Base-by-base conservation (phyloP, 2,797 vertebrate species). In the Masticophis lateralis region DNA sequence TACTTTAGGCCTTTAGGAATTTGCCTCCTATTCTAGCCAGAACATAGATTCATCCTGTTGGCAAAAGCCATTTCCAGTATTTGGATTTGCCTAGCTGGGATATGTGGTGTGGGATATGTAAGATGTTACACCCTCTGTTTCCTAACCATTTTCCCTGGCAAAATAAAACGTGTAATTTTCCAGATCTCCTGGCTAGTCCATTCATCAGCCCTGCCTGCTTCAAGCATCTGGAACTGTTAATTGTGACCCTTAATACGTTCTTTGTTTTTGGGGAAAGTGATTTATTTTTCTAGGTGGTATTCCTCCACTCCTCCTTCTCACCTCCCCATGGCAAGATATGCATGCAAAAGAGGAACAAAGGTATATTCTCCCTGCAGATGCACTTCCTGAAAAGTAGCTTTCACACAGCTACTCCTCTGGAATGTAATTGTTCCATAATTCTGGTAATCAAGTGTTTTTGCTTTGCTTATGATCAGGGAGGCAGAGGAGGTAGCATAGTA, bases 351-450 rank as follows among this genome's bases (percentile, higher is more conserved):
- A 27, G 20, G 28, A 53, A 16, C 51, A 90, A 86, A 25, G 6
- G 0, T 28, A 51, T 43, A 92, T 66, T 69, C 60, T 18, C 57
- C 25, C 56, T 22, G 66, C 6, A 25, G 16, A 20, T 27, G 47
- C 3, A 5, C 43, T 83, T 51, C 89, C 20, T 25, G 25, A 60
- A 89, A 60, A 69, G 79, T 61, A 90, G 12, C 53, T 89, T 37
- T 87, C 32, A 69, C 32, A 47, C 1, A 69, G 92, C 12, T 37
- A 69, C 11, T n/a, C 37, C 16, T 57, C 27, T 90, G 83, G 51
- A 87, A 93, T 90, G 63, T 27, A 93, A 87, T 93, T 90, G 22
- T 83, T 57, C 61, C 8, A 90, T 69, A 4, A 57, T 87, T 93
- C 63, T 66, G 22, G 56, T 90, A 87, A 55, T 22, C 47, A 43